Conservation (phyloP, 2,888 invertebrate genomes). For the Marronus borbonicus region DNA sequence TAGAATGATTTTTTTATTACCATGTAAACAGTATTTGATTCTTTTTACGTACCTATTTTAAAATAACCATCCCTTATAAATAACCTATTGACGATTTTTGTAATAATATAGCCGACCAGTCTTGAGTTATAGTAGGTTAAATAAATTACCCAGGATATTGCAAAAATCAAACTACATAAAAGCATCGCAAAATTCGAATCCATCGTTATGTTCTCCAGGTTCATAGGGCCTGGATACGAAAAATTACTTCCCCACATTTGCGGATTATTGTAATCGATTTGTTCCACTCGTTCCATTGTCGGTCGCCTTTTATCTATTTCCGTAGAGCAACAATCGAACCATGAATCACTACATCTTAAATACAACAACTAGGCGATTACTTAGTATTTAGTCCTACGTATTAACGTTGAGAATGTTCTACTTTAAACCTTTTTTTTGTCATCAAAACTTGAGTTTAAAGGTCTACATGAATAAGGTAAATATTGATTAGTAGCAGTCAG, state of each 20-base stretch:
- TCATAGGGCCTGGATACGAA: constrained; percentile 48
- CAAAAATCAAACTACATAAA: constrained; percentile 85
- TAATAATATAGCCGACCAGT: constrained; percentile 90
- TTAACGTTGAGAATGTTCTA: neutral
- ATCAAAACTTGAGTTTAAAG: constrained; percentile 18
- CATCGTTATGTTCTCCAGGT: constrained; percentile 76
- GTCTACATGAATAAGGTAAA: constrained; percentile 40
- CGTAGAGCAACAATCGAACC: constrained; percentile 24
- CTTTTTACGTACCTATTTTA: constrained; percentile 81
- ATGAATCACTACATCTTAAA: constrained; percentile 45
- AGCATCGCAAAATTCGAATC: constrained; percentile 85
- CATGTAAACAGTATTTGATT: neutral
- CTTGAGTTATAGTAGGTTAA: constrained; percentile 96
- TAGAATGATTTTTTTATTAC: constrained; percentile 64
- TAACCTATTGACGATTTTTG: constrained; percentile 90
- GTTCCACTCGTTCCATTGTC: constrained; percentile 43
- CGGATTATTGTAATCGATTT: constrained; percentile 40
- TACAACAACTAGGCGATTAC: neutral
- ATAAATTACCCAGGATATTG: constrained; percentile 93
- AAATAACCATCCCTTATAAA: constrained; percentile 90
- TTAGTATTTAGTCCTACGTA: constrained; percentile 17
- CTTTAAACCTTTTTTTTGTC: constrained; percentile 20
- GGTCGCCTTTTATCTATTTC: neutral
- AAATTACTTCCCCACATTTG: constrained; percentile 51
- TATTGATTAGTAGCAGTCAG: constrained; percentile 33